Evolutionary conservation across 2,888 invertebrate genomes (phyloP).

Genomic region (Dromius quadrimaculatus): DNA sequence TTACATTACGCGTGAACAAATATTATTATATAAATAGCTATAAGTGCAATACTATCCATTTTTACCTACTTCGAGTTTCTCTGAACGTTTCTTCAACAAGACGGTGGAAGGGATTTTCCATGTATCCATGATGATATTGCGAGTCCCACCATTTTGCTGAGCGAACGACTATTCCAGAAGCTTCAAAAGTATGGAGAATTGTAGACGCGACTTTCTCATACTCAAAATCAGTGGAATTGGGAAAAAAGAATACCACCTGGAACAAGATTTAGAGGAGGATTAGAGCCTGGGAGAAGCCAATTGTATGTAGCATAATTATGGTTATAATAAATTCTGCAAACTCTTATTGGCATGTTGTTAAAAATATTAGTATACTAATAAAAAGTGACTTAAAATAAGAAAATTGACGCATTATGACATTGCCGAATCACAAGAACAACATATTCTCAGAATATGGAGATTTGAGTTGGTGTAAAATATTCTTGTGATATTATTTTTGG

Average conservation of each 20-base stretch:
- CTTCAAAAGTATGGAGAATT: constrained; percentile 78
- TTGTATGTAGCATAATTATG: too few relatives aligned
- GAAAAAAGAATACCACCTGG: constrained; percentile 85
- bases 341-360: too few relatives aligned
- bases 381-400: too few relatives aligned
- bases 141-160: constrained; percentile 75
- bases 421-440: too few relatives aligned
- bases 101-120: constrained; percentile 86
- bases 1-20: too few relatives aligned
- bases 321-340: too few relatives aligned
- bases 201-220: constrained; percentile 84
- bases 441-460: too few relatives aligned
- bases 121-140: constrained; percentile 85
- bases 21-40: not conserved
- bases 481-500: too few relatives aligned
- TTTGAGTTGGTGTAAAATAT: too few relatives aligned
- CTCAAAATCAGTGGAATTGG: constrained; percentile 78
- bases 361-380: too few relatives aligned
- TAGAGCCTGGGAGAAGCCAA: constrained; percentile 12
- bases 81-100: constrained; percentile 85
- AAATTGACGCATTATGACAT: too few relatives aligned
- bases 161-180: constrained; percentile 79
- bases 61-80: constrained; percentile 87
- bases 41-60: not conserved
- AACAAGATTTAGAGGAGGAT: constrained; percentile 54